Percentiles rank a stretch among this genome's conserved stretches.
Evolutionary conservation across 2,888 invertebrate species (phyloP).

Genomic region (Endotricha flammealis): DNA sequence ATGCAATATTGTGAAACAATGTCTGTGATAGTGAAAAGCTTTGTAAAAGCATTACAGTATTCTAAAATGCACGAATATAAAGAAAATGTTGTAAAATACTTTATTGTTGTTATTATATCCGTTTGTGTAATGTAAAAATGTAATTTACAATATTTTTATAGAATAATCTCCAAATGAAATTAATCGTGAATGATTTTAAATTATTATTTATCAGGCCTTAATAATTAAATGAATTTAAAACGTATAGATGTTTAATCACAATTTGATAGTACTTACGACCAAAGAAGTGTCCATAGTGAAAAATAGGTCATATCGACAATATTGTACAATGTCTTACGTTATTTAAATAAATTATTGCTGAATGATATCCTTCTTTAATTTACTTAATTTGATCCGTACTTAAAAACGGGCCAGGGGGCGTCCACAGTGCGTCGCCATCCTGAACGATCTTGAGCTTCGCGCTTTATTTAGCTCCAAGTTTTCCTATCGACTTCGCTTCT

Average conservation of each 20-base stretch:
- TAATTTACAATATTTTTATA: conserved; percentile 36
- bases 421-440: too few species aligned
- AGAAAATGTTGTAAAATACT: conserved; percentile 23
- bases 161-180: conserved; percentile 13
- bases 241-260: conserved; percentile 29
- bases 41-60: conserved; percentile 65
- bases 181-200: conserved; percentile 11
- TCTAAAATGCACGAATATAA: conserved; percentile 48
- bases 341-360: conserved; percentile 42
- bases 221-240: conserved; percentile 22
- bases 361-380: conserved; percentile 13
- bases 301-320: conserved; percentile 33
- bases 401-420: too few species aligned
- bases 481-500: too few species aligned
- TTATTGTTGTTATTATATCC: conserved; percentile 28
- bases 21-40: conserved; percentile 70
- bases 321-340: conserved; percentile 37
- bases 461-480: too few species aligned
- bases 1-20: conserved; percentile 21
- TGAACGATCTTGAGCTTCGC: too few species aligned
- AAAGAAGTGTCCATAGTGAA: conserved; percentile 33
- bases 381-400: too few species aligned
- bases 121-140: conserved; percentile 38
- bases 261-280: conserved; percentile 30
- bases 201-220: conserved; percentile 29